Conservation (phyloP, 2,888 invertebrate species). For the Polylopha cassiicola region DNA sequence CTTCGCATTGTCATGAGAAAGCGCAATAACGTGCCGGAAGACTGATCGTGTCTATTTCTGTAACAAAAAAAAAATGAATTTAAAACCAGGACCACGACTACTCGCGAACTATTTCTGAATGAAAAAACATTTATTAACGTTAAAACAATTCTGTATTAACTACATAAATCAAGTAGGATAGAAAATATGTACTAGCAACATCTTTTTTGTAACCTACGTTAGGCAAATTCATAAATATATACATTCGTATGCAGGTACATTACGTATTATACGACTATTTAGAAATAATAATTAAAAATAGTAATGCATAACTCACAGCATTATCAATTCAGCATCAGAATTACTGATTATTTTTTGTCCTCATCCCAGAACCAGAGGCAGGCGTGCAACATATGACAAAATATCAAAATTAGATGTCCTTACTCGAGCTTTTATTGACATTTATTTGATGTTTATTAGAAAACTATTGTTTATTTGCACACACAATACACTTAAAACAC, state of each 20-base stretch:
- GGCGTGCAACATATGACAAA: conserved; percentile 75
- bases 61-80: conserved; percentile 52
- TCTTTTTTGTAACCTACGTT: conserved; percentile 17
- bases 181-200: conserved; percentile 13
- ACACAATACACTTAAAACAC: conserved; percentile 47
- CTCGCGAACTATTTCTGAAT: conserved; percentile 6
- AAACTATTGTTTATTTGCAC: conserved; percentile 46
- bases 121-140: conserved; percentile 2
- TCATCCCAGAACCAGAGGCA: conserved; percentile 68
- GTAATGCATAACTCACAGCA: conserved; percentile 63
- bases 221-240: background rate
- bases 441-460: conserved; percentile 37
- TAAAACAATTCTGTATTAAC: background rate
- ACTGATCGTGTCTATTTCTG: conserved; percentile 70
- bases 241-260: too few relatives aligned
- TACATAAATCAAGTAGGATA: conserved; percentile 10
- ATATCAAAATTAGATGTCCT: conserved; percentile 58
- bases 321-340: conserved; percentile 71
- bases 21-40: conserved; percentile 61
- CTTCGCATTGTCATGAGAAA: conserved; percentile 64
- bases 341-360: conserved; percentile 72
- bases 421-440: conserved; percentile 36
- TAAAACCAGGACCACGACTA: conserved; percentile 23
- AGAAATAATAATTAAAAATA: conserved; percentile 31
- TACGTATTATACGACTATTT: background rate